These are phyloP conservation scores for Anas platyrhynchos DNA, from an alignment of 2,113 vertebrate species.

Conservation along the genomic window DNA sequence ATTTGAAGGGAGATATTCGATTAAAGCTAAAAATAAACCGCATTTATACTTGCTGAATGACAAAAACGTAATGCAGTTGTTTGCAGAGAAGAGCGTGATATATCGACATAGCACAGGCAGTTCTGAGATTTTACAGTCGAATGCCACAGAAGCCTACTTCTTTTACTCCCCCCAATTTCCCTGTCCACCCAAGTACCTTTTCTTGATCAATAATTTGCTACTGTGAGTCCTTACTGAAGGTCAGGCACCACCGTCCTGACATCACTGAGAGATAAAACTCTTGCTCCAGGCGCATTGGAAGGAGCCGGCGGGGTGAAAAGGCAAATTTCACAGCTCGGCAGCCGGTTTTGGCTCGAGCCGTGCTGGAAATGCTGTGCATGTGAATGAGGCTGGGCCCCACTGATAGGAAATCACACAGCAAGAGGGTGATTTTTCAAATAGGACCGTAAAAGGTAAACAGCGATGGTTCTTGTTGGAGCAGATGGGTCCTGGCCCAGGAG, in stretches of 20 bases:
- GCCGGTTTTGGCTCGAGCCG: background rate
- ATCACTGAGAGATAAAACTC: background rate
- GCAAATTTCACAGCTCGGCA: background rate
- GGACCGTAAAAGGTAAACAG: background rate
- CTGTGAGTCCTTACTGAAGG: background rate
- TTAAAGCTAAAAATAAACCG: constrained; percentile 31
- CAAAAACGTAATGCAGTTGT: fast-evolving
- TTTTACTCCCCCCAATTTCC: background rate
- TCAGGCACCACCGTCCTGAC: background rate
- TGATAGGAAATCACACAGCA: fast-evolving
- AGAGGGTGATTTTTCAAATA: fast-evolving
- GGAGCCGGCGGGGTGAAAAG: fast-evolving
- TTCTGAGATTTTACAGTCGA: background rate
- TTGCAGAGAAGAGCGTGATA: background rate
- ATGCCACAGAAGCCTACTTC: background rate
- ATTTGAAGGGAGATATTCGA: background rate
- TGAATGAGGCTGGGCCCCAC: background rate
- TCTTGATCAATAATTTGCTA: background rate
- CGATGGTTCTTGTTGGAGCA: background rate
- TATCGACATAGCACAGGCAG: fast-evolving
- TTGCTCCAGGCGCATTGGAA: fast-evolving
- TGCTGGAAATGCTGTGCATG: background rate
- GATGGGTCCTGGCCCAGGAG: background rate
- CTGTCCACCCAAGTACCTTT: background rate
- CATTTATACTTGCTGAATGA: background rate